Evolutionary conservation across 2,113 vertebrate species (phyloP), one percentile per base, ranked within the genome.

Genomic region (Seriola aureovittata): DNA sequence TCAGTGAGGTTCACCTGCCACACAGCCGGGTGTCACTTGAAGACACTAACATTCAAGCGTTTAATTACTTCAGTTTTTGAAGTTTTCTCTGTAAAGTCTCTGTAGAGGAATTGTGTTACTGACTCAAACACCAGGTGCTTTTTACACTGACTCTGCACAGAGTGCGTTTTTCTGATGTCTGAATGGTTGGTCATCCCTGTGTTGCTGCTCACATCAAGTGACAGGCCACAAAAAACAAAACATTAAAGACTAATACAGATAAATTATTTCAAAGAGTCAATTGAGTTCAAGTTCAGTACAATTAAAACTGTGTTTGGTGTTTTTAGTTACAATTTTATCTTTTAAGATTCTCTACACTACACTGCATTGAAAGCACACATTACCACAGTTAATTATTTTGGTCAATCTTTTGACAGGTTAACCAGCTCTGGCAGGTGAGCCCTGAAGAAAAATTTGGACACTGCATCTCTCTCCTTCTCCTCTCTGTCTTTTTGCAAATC

Each of bases 401-500:
- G 5, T 69, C 1, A 0, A 8, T 78, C 50, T 62, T 70, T 36
- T 14, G n/a, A 40, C 8, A 48, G 16, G 3, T 60, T 60, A 13
- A 2, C 29, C 40, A 70, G 38, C 54, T 59, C 48, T 74, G 57
- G 36, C 44, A 60, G 66, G 62, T 71, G 54, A 81, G 32, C 29
- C 40, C 54, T 32, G 25, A 60, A 38, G 48, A 69, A 19, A 21
- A 46, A 46, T 59, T 23, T 3, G 3, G 63, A 64, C 71, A 38
- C 19, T 29, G 10, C 42, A 7, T 71, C 63, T 66, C 14, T 42
- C 14, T 42, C 40, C 25, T 38, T 11, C 29, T 25, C 32, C 3
- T 32, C 40, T 32, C 1, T 42, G 10, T 58, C 25, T 57, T 34
- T 32, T 13, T 78, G 46, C 72, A 44, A 76, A 58, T 40, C 21